Conservation (phyloP, 2,113 vertebrate genomes). For the Aptenodytes forsteri region DNA sequence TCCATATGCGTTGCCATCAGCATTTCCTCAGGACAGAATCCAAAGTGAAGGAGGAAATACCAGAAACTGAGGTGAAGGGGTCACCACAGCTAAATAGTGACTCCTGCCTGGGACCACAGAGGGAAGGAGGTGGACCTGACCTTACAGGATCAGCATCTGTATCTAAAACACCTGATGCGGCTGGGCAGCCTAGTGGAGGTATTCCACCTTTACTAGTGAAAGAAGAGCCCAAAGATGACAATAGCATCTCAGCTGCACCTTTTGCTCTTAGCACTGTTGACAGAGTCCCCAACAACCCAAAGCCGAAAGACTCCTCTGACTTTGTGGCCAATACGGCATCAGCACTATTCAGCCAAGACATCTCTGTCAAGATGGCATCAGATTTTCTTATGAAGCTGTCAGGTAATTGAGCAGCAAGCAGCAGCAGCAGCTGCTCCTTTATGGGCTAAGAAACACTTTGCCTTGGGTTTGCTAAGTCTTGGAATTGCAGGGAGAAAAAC, state of each 20-base stretch:
- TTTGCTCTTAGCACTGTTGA: constrained; percentile 86
- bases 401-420: constrained; percentile 76
- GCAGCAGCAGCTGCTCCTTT: neutral
- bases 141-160: constrained; percentile 69
- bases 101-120: constrained; percentile 78
- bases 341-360: constrained; percentile 94
- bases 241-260: constrained; percentile 81
- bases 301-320: constrained; percentile 87
- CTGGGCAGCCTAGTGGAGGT: constrained; percentile 80
- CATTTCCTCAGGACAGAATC: constrained; percentile 95
- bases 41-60: constrained; percentile 97
- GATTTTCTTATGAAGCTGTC: constrained; percentile 99
- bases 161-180: constrained; percentile 77
- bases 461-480: neutral
- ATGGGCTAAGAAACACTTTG: neutral
- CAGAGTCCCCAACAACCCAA: constrained; percentile 83
- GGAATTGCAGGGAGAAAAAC: neutral
- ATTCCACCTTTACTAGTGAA: constrained; percentile 85
- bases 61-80: constrained; percentile 90
- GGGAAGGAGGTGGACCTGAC: constrained; percentile 75
- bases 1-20: constrained; percentile 99
- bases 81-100: constrained; percentile 79
- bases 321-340: constrained; percentile 82
- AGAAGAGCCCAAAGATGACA: constrained; percentile 93
- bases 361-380: constrained; percentile 96